Evolutionary conservation across 2,888 invertebrate species (phyloP).

Genomic region (Acronicta leporina): DNA sequence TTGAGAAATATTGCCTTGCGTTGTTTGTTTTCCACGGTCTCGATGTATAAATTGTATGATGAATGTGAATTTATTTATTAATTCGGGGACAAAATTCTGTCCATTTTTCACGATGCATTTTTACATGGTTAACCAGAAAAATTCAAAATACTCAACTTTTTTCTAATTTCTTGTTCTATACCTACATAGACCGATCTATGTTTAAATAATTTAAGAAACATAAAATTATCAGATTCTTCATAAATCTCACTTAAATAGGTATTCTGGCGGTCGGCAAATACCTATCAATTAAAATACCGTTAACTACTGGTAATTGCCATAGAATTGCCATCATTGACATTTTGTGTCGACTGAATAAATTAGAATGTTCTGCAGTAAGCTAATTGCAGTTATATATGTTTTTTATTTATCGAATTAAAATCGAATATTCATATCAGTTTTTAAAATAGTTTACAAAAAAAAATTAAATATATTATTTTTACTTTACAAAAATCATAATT

Average conservation of each 20-base stretch:
- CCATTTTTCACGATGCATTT: no score
- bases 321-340: constrained; percentile 46
- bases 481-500: no score
- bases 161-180: no score
- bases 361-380: constrained; percentile 39
- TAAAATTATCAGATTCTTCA: not conserved
- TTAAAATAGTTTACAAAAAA: no score
- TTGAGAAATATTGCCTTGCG: constrained; percentile 83
- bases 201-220: no score
- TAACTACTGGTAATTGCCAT: constrained; percentile 22
- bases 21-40: constrained; percentile 59
- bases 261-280: constrained; percentile 21
- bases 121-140: no score
- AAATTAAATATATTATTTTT: no score
- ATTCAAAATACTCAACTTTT: no score
- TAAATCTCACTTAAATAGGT: constrained; percentile 13
- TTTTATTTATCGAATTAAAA: not conserved
- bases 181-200: no score
- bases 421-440: no score
- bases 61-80: constrained; percentile 16
- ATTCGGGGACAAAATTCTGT: no score
- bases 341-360: constrained; percentile 46
- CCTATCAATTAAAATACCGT: constrained; percentile 32
- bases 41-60: constrained; percentile 31
- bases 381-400: constrained; percentile 7